Conservation (phyloP, 1,140 invertebrate species). For the Aphaenogaster floridana region DNA sequence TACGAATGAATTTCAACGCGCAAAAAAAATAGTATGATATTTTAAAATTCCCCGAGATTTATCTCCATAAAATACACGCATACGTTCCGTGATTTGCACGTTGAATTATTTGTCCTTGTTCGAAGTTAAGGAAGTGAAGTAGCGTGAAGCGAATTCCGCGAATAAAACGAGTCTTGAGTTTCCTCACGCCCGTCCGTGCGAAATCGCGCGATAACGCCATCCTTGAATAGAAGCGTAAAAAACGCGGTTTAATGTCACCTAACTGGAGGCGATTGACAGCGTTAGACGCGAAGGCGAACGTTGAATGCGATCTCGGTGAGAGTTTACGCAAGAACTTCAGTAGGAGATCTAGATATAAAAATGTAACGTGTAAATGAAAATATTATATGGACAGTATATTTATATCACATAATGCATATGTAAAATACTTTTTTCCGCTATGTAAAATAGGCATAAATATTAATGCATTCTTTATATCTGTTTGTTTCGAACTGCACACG, state of each 20-base stretch:
- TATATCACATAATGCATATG: background rate
- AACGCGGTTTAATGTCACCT: background rate
- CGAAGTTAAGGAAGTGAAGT: background rate
- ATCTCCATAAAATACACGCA: background rate
- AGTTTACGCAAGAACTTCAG: background rate
- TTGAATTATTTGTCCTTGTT: constrained; percentile 3
- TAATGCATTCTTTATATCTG: background rate
- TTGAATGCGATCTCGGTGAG: background rate
- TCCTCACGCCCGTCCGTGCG: background rate
- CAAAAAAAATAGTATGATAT: background rate
- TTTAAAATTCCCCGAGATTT: background rate
- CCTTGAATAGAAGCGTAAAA: background rate
- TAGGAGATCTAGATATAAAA: background rate
- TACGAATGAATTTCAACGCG: background rate
- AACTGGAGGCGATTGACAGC: background rate
- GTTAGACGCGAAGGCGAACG: background rate
- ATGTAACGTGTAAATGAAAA: background rate
- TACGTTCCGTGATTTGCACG: background rate
- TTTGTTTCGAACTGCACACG: background rate
- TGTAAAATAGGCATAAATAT: background rate
- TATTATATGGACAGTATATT: background rate
- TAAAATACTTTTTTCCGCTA: background rate
- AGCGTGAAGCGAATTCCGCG: background rate
- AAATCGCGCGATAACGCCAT: background rate
- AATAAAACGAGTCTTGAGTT: background rate